Percentiles rank a stretch among this genome's conserved stretches.
These are phyloP conservation scores for Oryzias dopingdopingensis DNA, from an alignment of 2,797 vertebrate genomes.

Conservation along the genomic window DNA sequence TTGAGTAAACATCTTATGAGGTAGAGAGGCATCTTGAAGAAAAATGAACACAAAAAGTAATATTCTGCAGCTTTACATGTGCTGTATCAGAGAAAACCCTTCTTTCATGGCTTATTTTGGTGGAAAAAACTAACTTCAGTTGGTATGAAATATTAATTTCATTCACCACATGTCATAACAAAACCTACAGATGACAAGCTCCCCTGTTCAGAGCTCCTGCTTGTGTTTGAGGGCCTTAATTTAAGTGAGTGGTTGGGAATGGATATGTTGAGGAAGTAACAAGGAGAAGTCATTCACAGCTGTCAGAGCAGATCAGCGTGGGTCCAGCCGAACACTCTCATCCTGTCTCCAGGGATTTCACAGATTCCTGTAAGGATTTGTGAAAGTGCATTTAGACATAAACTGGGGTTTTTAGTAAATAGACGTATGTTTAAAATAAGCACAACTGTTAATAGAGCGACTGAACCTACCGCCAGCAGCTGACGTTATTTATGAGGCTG, in stretches of 20 bases:
- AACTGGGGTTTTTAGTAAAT: slow-evolving; percentile 7
- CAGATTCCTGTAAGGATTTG: slow-evolving; percentile 30
- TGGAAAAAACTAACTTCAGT: neutral
- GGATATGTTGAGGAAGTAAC: slow-evolving; percentile 20
- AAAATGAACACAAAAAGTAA: neutral
- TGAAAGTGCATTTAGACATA: slow-evolving; percentile 23
- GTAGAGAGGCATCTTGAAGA: neutral
- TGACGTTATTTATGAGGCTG: slow-evolving; percentile 13
- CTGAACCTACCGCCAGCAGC: neutral
- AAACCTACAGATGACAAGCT: neutral
- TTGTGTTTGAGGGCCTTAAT: neutral
- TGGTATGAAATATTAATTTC: neutral
- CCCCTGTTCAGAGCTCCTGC: slow-evolving; percentile 1
- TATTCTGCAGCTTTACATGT: slow-evolving; percentile 6
- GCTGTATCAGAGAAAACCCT: no score
- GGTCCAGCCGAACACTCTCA: slow-evolving; percentile 26
- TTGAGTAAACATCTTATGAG: slow-evolving; percentile 14
- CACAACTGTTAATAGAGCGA: neutral
- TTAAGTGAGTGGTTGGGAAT: slow-evolving; percentile 7
- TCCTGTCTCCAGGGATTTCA: slow-evolving; percentile 40
- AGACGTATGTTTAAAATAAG: slow-evolving; percentile 11
- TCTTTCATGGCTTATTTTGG: no score
- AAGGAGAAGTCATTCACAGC: slow-evolving; percentile 23
- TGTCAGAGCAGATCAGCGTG: slow-evolving; percentile 51
- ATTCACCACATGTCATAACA: neutral